Percentiles rank a stretch among this genome's conserved stretches.
Evolutionary conservation across 2,113 vertebrate species (phyloP).

Genomic region (Mormyrus iriodes): DNA sequence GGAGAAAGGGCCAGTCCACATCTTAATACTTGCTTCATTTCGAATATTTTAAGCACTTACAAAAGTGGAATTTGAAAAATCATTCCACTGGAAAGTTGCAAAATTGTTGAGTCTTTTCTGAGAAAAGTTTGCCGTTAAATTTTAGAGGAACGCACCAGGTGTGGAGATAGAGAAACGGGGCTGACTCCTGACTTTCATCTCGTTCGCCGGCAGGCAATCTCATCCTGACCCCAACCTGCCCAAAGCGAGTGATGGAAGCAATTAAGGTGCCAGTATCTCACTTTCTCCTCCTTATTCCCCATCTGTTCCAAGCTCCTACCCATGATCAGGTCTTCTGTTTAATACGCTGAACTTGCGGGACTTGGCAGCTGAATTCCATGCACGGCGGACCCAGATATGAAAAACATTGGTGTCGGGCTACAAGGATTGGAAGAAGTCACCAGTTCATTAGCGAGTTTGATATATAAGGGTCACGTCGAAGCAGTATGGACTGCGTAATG

Average conservation of each 20-base stretch:
- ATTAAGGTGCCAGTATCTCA: neutral
- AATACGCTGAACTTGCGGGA: neutral
- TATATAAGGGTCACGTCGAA: neutral
- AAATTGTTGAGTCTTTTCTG: neutral
- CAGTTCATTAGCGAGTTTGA: neutral
- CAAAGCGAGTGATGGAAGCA: neutral
- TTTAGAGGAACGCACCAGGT: neutral
- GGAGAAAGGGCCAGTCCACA: neutral
- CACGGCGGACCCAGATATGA: neutral
- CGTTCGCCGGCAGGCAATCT: neutral
- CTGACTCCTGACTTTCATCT: neutral
- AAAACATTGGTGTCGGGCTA: neutral
- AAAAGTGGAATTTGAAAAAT: neutral
- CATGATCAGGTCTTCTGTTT: neutral
- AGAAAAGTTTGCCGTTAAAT: neutral
- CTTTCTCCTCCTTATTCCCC: conserved; percentile 12
- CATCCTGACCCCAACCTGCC: neutral
- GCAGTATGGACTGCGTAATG: neutral
- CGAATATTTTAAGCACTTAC: neutral
- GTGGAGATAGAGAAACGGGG: neutral
- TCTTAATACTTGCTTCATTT: neutral
- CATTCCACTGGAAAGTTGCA: neutral
- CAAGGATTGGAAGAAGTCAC: neutral
- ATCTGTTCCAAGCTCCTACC: neutral
- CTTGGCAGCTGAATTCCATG: neutral